Base-by-base conservation (phyloP, 2,797 vertebrate species). In the Numenius phaeopus region DNA sequence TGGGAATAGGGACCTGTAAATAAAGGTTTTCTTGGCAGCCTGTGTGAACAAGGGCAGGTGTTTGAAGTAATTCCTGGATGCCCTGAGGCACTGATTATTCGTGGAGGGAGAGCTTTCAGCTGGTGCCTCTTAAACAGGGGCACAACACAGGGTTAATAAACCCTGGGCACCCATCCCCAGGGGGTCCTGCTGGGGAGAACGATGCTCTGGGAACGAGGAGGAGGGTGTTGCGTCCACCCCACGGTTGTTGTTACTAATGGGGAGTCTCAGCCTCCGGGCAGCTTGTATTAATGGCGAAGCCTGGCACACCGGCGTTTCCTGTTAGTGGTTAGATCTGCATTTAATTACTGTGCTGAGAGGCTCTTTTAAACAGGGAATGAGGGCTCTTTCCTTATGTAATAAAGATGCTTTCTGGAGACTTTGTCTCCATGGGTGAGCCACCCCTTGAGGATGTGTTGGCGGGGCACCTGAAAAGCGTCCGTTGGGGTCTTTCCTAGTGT, bases 391-490 rank as follows among this genome's bases (percentile, higher is more conserved):
- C 65, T 52, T 29, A 5, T 46, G 23, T 16, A 72, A 58, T 57
- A 14, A 81, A 69, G 49, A 46, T 18, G 44, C 9, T 62, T 77
- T 40, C n/a, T 49, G 50, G 10, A 10, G 40, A n/a, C 29, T 82
- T 67, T 30, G 27, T 46, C 49, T 30, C 37, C 12, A 13, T 14
- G 29, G 59, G 13, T 4, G 19, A 85, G 65, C n/a, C 29, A 20
- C 5, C 15, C 8, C 17, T 50, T 1, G 7, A 50, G 52, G 30
- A 26, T 39, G 11, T 2, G 0, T 24, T 75, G 50, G 11, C 11
- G 0, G 34, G 12, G 52, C 37, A 71, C 11, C 34, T 3, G 0
- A 29, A 62, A 49, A 72, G 8, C 2, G 4, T 7, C 4, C 0
- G 0, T 14, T n/a, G 46, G 40, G 30, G 14, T 54, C 32, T 77